Evolutionary conservation across 2,113 vertebrate species (phyloP).

Genomic region (Paratilapia polleni): DNA sequence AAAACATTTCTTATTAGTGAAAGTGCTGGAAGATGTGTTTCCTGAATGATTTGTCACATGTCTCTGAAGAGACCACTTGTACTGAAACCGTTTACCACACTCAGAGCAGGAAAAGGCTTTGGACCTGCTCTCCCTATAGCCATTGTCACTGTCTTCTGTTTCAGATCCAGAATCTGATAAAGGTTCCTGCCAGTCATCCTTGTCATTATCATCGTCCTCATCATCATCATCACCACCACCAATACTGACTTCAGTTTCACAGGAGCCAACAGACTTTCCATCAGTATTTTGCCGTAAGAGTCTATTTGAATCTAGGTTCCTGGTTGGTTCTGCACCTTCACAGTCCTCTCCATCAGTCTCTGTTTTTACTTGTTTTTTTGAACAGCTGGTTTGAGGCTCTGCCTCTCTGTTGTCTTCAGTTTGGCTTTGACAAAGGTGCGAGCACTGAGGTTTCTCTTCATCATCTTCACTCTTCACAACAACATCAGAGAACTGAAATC

Average conservation of each 20-base stretch:
- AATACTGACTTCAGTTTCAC: slow-evolving; percentile 2
- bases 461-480: background rate
- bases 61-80: slow-evolving; percentile 8
- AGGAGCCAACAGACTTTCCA: background rate
- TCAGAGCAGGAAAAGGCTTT: background rate
- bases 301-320: background rate
- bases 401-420: background rate
- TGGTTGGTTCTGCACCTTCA: background rate
- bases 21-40: background rate
- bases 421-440: background rate
- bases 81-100: background rate
- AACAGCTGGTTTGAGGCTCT: background rate
- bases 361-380: background rate
- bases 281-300: background rate
- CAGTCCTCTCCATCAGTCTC: background rate
- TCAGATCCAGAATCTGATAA: background rate
- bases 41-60: background rate
- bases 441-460: background rate
- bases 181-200: background rate
- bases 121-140: background rate
- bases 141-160: slow-evolving; percentile 1
- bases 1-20: background rate
- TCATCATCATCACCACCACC: background rate
- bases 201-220: background rate
- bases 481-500: background rate